Evolutionary conservation across 2,113 vertebrate genomes (phyloP).

Genomic region (Macaca mulatta): DNA sequence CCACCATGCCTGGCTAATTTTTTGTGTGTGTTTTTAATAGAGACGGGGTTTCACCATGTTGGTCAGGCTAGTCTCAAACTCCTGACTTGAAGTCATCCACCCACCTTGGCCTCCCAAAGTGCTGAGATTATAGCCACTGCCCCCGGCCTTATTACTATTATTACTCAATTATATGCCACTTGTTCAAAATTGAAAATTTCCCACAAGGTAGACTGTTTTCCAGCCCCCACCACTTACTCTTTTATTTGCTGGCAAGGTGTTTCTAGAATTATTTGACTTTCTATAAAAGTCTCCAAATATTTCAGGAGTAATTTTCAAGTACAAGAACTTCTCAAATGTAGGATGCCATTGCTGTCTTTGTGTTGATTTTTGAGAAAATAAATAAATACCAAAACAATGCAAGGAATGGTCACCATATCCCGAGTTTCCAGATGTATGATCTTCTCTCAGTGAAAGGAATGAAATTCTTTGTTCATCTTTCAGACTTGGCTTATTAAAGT

Average conservation of each 20-base stretch:
- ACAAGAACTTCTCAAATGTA: neutral
- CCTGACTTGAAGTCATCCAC: no score
- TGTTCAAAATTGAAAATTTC: neutral
- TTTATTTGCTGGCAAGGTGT: neutral
- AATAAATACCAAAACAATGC: neutral
- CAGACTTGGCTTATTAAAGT: neutral
- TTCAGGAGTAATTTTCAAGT: neutral
- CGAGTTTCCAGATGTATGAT: neutral
- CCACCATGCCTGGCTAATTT: no score
- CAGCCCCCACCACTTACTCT: neutral
- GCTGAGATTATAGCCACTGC: no score
- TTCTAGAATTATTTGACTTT: neutral
- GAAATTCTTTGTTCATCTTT: neutral
- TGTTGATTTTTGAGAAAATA: neutral
- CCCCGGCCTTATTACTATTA: neutral
- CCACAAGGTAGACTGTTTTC: neutral
- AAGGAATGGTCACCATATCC: no score
- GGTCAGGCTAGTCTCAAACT: no score
- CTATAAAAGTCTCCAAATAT: neutral
- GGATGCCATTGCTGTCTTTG: rapidly evolving
- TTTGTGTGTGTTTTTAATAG: no score
- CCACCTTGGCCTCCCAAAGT: no score
- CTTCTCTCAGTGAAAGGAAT: neutral
- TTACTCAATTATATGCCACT: neutral
- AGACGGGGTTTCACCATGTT: no score